Conservation (phyloP, 2,888 invertebrate species). For the Drosophila gaucha region DNA sequence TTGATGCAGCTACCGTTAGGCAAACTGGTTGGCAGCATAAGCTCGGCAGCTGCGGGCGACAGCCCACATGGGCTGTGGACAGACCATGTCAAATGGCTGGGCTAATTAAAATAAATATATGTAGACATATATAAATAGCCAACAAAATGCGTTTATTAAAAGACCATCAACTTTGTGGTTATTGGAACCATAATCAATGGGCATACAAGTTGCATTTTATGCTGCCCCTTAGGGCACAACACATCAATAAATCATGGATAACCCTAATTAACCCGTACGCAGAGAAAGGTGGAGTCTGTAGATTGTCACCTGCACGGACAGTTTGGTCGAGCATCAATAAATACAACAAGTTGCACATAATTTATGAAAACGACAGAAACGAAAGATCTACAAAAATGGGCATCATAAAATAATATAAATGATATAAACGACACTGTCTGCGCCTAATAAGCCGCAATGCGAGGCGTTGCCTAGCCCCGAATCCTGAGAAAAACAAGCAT, state of each 20-base stretch:
- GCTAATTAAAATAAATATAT: conserved; percentile 66
- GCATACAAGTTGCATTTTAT: conserved; percentile 51
- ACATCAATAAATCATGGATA: conserved; percentile 74
- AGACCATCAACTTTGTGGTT: conserved; percentile 53
- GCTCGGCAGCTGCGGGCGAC: conserved; percentile 15
- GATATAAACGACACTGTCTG: conserved; percentile 80
- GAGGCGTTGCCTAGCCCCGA: conserved; percentile 61
- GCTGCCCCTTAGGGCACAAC: conserved; percentile 31
- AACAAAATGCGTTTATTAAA: conserved; percentile 61
- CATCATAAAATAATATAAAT: conserved; percentile 79
- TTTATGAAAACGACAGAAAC: conserved; percentile 47
- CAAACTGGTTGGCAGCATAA: not conserved
- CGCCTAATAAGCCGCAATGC: conserved; percentile 66
- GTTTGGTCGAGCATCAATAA: conserved; percentile 22
- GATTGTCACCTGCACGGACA: conserved; percentile 67
- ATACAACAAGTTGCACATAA: conserved; percentile 66
- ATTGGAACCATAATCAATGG: conserved; percentile 62
- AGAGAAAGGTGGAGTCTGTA: conserved; percentile 13
- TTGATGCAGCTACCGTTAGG: conserved; percentile 43
- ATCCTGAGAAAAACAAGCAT: conserved; percentile 61
- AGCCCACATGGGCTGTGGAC: conserved; percentile 35
- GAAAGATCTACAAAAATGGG: conserved; percentile 20
- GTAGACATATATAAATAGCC: conserved; percentile 5
- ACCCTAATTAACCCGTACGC: conserved; percentile 72
- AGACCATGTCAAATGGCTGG: conserved; percentile 33